These are phyloP conservation scores for Leucophenga montana DNA, from an alignment of 2,888 invertebrate species.

Conservation along the genomic window DNA sequence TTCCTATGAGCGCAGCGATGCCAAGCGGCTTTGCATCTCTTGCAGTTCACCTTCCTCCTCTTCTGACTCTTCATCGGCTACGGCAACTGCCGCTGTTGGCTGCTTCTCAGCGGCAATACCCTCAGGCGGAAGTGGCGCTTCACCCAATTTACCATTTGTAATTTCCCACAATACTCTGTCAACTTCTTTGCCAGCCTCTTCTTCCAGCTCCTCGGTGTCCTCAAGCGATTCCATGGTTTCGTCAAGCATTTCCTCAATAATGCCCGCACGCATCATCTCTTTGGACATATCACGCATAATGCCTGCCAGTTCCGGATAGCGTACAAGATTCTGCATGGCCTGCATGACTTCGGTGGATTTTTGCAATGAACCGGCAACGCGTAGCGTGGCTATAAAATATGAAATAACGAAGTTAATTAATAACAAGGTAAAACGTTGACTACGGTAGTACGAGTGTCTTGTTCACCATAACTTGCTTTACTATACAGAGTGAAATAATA, in stretches of 20 bases:
- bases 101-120: slow-evolving; percentile 77
- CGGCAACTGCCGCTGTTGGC: slow-evolving; percentile 74
- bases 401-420: too few species aligned
- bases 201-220: slow-evolving; percentile 95
- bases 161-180: slow-evolving; percentile 94
- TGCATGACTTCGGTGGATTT: slow-evolving; percentile 99
- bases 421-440: too few species aligned
- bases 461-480: too few species aligned
- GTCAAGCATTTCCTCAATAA: slow-evolving; percentile 98
- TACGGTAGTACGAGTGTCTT: too few species aligned
- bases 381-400: slow-evolving; percentile 82
- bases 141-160: slow-evolving; percentile 92
- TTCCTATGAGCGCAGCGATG: slow-evolving; percentile 87
- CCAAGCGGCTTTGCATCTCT: slow-evolving; percentile 91
- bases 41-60: slow-evolving; percentile 87
- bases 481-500: too few species aligned
- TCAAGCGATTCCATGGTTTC: slow-evolving; percentile 96
- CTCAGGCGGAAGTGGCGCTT: slow-evolving; percentile 87
- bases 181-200: slow-evolving; percentile 94
- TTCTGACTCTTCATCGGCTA: slow-evolving; percentile 73
- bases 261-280: slow-evolving; percentile 99
- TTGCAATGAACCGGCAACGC: slow-evolving; percentile 92
- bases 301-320: slow-evolving; percentile 93
- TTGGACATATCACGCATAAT: slow-evolving; percentile 98
- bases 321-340: slow-evolving; percentile 93